These are phyloP conservation scores for Oncorhynchus mykiss DNA, from an alignment of 2,113 vertebrate genomes.

Conservation along the genomic window DNA sequence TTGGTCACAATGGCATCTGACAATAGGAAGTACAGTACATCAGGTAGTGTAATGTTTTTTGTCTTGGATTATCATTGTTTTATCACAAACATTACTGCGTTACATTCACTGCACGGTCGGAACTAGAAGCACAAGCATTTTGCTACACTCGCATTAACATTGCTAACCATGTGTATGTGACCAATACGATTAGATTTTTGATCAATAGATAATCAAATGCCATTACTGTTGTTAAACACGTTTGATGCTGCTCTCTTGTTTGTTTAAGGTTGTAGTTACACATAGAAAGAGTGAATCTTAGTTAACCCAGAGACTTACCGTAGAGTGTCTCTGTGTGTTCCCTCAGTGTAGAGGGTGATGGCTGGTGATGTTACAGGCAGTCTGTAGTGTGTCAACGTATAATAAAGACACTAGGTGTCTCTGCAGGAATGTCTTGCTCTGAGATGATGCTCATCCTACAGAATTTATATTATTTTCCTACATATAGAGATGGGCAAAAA, in stretches of 20 bases:
- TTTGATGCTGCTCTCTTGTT: not conserved
- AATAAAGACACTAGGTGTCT: slow-evolving; percentile 71
- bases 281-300: not conserved
- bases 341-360: slow-evolving; percentile 6
- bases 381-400: slow-evolving; percentile 9
- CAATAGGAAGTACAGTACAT: slow-evolving; percentile 11
- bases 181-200: too few relatives aligned
- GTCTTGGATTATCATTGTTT: not conserved
- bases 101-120: not conserved
- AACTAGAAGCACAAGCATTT: too few relatives aligned
- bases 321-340: slow-evolving; percentile 15
- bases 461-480: slow-evolving; percentile 26
- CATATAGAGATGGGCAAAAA: too few relatives aligned
- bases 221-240: not conserved
- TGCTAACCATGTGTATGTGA: too few relatives aligned
- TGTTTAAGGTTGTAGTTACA: not conserved
- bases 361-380: not conserved
- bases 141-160: too few relatives aligned
- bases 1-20: slow-evolving; percentile 9
- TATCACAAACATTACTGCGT: not conserved
- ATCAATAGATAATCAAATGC: not conserved
- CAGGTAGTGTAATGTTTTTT: not conserved
- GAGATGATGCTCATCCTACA: slow-evolving; percentile 37
- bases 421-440: slow-evolving; percentile 43
- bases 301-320: not conserved